Percentiles rank a stretch among this genome's conserved stretches.
Evolutionary conservation across 2,113 vertebrate genomes (phyloP).

Genomic region (Diadophis punctatus): DNA sequence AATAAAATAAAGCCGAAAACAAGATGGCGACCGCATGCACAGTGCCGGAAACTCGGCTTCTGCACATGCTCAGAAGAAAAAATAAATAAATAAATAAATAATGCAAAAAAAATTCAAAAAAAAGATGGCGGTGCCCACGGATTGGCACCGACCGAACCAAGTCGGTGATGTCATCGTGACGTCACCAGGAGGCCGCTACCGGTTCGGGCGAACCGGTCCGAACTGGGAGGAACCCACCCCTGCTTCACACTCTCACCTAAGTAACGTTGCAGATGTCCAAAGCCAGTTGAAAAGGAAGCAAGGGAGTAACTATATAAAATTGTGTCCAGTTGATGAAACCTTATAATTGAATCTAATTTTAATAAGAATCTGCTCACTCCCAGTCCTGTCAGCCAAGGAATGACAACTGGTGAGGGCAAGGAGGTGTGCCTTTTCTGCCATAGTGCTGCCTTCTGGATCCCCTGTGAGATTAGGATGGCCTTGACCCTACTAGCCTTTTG

Average conservation of each 20-base stretch:
- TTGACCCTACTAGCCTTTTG: neutral
- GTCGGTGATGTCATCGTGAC: no score
- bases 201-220: no score
- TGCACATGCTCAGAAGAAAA: no score
- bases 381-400: neutral
- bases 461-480: neutral
- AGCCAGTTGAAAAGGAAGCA: neutral
- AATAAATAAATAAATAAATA: no score
- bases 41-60: no score
- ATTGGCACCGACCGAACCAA: no score
- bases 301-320: neutral
- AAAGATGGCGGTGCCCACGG: no score
- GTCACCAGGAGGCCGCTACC: no score
- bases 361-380: neutral
- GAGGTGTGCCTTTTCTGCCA: neutral
- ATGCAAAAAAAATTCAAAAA: no score
- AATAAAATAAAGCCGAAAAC: no score
- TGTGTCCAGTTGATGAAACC: neutral
- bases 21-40: no score
- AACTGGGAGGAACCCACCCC: no score
- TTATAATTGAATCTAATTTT: neutral
- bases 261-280: neutral
- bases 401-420: neutral
- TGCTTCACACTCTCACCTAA: neutral
- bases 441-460: neutral